phyloP scores from a whole-genome alignment of 2,797 vertebrate species.

The Discoglossus pictus region DNA sequence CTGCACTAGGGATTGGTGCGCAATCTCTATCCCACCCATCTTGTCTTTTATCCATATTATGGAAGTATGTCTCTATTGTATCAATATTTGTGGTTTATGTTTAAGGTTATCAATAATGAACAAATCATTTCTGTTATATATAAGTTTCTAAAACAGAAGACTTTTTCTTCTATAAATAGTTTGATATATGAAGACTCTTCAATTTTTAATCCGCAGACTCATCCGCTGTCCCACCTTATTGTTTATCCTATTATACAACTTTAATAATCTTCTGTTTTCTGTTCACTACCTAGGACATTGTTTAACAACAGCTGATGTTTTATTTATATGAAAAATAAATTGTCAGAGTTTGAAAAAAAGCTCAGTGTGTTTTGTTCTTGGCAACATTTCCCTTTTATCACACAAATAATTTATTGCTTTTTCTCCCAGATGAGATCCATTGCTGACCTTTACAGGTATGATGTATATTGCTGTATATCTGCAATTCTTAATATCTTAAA shows the following conservation, averaged over 20 bases:
- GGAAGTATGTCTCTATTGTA: too few species aligned
- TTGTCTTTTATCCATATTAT: too few species aligned
- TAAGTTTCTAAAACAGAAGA: too few species aligned
- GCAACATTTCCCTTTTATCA: constrained; percentile 81
- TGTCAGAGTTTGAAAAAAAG: constrained; percentile 75
- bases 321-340: constrained; percentile 85
- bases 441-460: constrained; percentile 72
- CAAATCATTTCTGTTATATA: too few species aligned
- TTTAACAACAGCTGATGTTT: constrained; percentile 75
- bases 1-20: too few species aligned
- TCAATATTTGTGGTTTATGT: too few species aligned
- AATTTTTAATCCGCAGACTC: not conserved
- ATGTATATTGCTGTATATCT: constrained; percentile 51
- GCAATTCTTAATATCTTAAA: constrained; percentile 52
- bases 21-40: too few species aligned
- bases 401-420: constrained; percentile 83
- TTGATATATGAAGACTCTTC: not conserved
- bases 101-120: too few species aligned
- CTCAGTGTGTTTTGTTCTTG: constrained; percentile 82
- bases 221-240: not conserved
- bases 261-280: constrained; percentile 64
- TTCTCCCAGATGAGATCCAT: constrained; percentile 65
- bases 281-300: constrained; percentile 72
- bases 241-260: constrained; percentile 29
- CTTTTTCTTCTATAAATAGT: too few species aligned